Base-by-base conservation (phyloP, 2,888 invertebrate species). In the Chloroclysta siterata region DNA sequence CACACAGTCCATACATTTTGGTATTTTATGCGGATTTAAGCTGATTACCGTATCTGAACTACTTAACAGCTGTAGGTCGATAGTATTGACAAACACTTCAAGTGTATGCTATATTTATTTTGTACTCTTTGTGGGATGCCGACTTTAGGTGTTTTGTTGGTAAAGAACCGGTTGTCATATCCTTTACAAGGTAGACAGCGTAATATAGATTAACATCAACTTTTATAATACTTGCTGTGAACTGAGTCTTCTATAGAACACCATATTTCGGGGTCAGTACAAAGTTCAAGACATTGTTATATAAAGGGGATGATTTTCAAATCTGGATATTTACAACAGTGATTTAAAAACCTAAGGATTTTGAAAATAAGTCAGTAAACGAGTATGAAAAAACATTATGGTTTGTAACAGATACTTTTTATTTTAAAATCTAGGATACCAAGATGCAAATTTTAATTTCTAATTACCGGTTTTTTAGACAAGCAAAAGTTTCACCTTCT, bases 191-290 rank as follows among this genome's bases (percentile, higher is more conserved):
- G 79, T 68, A 69, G 71, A 54, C 73, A 17, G 67, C 70, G 63
- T 73, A 59, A 74, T 75, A 75, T 59, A 80, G 80, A 80, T 81
- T 71, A 61, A 48, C 57, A 78, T 81, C 79, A 69, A 53, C 62
- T 17, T 17, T 46, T 17, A 5, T 17, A 10, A 8, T 3, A 17
- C 3, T 46, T 46, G 17, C 15, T 44, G n/a, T 46, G 17, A 17
- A 17, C 46, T 17, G 17, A 44, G 10, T 10, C 46, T 6, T 22
- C 22, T 22, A 22, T 22, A 44, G 15, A 6, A 42, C 6, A 42
- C 14, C 42, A 14, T n/a, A 33, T 33, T 33, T 33, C 5, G 33
- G 0, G 2, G 33, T 33, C 33, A 0, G 33, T 22, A 22, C 22
- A 22, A 22, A 22, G 22, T 22, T 22, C 22, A 22, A 22, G 22